Base-by-base conservation (phyloP, 2,113 vertebrate species). In the Brachypteracias leptosomus region DNA sequence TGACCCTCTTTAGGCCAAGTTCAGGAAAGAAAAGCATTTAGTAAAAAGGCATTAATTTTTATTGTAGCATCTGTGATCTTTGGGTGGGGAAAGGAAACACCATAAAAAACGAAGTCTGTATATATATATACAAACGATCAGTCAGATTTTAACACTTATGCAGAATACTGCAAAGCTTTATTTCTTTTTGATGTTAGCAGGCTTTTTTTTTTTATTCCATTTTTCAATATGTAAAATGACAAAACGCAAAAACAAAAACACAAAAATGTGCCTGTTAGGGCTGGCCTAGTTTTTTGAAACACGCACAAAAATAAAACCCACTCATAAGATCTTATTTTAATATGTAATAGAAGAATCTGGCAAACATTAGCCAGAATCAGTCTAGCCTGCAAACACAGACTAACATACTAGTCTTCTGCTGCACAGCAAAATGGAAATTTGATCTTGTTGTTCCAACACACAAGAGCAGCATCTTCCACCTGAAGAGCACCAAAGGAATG, bases 171-270 rank as follows among this genome's bases (percentile, higher is more conserved):
- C 85, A 80, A 95, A 94, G 90, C 90, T 97, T 96, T 95, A 84
- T 84, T 93, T 91, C 80, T 90, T 93, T 96, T 90, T 94, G 71
- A 88, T 87, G 81, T 80, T 79, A 95, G 71, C 85, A 89, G 58
- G 79, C 58, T 78, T 67, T 66, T 89, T 73, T 73, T 86, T 7
- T 91, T 68, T 94, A 80, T 96, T 89, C 76, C 54, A 57, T 82
- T 94, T 90, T 90, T 94, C 95, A 95, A 96, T 95, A 96, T 52
- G 92, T 92, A 95, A 96, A 91, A 96, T 97, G 94, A 95, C 96
- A 97, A 97, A 95, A 97, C 57, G 87, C 76, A 95, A 95, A 92
- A 96, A 92, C 94, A 95, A 95, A 96, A 95, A 95, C 96, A 96
- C 18, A 0, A 91, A 95, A 96, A 92, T 65, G 63, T 88, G 93